Evolutionary conservation across 2,113 vertebrate genomes (phyloP).

Genomic region (Hippocampus mohnikei): DNA sequence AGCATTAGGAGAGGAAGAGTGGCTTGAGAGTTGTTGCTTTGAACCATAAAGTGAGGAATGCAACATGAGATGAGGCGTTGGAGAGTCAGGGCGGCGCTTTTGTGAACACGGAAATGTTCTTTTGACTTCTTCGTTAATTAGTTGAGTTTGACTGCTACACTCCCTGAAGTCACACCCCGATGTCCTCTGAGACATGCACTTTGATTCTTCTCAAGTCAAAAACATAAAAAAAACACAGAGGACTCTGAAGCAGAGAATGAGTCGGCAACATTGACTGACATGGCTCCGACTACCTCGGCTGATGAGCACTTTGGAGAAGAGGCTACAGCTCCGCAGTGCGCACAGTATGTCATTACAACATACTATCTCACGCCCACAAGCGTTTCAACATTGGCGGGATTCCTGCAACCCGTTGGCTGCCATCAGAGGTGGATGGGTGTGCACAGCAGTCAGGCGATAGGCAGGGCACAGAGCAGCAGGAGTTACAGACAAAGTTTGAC

Average conservation of each 20-base stretch:
- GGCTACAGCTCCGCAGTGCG: neutral
- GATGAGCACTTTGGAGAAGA: neutral
- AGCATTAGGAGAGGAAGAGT: neutral
- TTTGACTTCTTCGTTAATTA: neutral
- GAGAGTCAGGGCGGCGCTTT: neutral
- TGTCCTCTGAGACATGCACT: neutral
- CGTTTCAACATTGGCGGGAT: too few species aligned
- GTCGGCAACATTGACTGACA: neutral
- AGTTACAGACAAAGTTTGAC: neutral
- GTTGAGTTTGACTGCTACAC: neutral
- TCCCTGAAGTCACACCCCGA: conserved; percentile 1
- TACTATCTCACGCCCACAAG: too few species aligned
- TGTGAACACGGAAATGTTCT: neutral
- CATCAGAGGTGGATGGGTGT: neutral
- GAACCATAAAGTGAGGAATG: neutral
- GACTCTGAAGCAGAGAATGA: neutral
- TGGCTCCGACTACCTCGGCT: neutral
- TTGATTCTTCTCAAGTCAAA: too few species aligned
- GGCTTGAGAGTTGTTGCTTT: neutral
- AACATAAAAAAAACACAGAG: too few species aligned
- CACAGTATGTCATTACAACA: neutral
- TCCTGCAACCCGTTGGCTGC: too few species aligned
- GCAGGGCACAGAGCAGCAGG: neutral
- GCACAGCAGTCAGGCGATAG: neutral
- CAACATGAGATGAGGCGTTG: neutral